Evolutionary conservation across 2,888 invertebrate species (phyloP), one percentile per base, ranked within the genome.

Genomic region (Dasypogon diadema): DNA sequence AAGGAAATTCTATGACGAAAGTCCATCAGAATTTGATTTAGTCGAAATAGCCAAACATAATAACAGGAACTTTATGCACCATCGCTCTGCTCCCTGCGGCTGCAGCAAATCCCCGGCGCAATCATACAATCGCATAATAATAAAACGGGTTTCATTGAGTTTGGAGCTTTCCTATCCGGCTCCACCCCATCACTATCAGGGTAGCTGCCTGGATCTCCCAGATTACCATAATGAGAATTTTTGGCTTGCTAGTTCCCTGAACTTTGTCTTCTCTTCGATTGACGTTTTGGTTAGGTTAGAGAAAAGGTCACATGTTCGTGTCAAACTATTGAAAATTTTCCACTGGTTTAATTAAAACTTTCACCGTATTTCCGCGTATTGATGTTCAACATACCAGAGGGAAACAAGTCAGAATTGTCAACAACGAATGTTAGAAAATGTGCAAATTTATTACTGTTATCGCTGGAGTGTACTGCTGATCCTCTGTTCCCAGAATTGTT

Each of bases 161-260:
- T 51, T 14, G 12, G 18, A 21, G 51, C 12, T 21, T 16, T 51
- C 16, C 51, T 51, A 12, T 21, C 18, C 8, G 2, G 4, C 51
- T 3, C 8, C 42, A 12, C n/a, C n/a, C 12, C 1, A 12, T 0
- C n/a, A 12, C 42, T 30, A 30, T 30, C 3, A 6, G 42, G 34
- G n/a, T 48, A 48, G 48, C n/a, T 4, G 14, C n/a, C 14, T 12
- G 48, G n/a, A 16, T 14, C 4, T 48, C 51, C 51, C 18, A 51
- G 21, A 51, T 51, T 16, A 51, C 51, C 51, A 51, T 16, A 51
- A 51, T 51, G 51, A 51, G 51, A 51, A 51, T 51, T 51, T 51
- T 51, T 51, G 51, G 21, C 51, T 16, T 51, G 6, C 18, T 16
- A 12, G 51, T 18, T 51, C 5, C 16, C 1, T 16, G 51, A 51